These are phyloP conservation scores for Mongoloraphidia duomilia DNA, from an alignment of 2,888 invertebrate species.

Conservation along the genomic window DNA sequence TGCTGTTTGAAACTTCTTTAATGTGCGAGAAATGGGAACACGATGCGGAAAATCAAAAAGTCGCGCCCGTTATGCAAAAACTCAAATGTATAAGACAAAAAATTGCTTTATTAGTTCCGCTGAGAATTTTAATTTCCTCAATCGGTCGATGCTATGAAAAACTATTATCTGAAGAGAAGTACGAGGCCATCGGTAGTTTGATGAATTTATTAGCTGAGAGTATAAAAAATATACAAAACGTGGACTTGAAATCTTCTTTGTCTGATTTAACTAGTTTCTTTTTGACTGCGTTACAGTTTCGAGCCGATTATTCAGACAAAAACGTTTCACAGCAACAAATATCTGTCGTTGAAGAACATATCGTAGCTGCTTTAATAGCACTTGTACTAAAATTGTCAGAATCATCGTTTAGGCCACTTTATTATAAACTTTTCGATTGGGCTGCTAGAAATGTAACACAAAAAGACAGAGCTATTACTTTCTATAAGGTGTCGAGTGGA, in stretches of 20 bases:
- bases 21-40: constrained; percentile 37
- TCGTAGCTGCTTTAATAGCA: constrained; percentile 62
- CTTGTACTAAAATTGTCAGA: constrained; percentile 81
- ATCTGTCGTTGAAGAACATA: constrained; percentile 51
- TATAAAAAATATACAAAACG: constrained; percentile 44
- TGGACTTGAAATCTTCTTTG: constrained; percentile 50
- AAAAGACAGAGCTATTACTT: constrained; percentile 60
- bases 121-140: constrained; percentile 63
- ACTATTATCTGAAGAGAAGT: constrained; percentile 43
- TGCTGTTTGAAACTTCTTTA: constrained; percentile 48
- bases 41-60: constrained; percentile 34
- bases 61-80: constrained; percentile 39
- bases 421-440: constrained; percentile 80
- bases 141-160: constrained; percentile 48
- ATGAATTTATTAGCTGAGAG: constrained; percentile 65
- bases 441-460: constrained; percentile 48
- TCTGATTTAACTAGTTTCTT: constrained; percentile 61
- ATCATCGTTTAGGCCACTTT: constrained; percentile 75
- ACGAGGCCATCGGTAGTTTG: constrained; percentile 48
- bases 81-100: constrained; percentile 48
- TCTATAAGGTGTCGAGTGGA: constrained; percentile 63
- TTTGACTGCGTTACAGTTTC: constrained; percentile 52
- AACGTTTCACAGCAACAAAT: constrained; percentile 30
- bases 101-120: constrained; percentile 50
- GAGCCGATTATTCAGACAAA: constrained; percentile 35